Percentiles rank a stretch among this genome's conserved stretches.
phyloP scores from a whole-genome alignment of 2,113 vertebrate species.

The Istiophorus platypterus region DNA sequence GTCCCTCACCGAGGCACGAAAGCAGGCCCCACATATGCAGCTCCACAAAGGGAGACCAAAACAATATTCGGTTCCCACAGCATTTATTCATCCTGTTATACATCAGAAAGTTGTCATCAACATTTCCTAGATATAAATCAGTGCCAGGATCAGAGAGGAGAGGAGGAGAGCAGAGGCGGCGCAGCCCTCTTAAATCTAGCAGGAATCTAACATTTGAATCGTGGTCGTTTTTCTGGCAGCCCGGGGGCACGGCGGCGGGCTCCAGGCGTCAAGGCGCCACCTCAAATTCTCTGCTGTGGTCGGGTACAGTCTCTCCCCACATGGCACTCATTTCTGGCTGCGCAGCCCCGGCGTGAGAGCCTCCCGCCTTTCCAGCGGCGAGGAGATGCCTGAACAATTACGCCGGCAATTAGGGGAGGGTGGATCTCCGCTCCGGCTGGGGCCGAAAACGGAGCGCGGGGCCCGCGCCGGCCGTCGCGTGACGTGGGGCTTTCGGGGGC shows the following conservation, averaged over 20 bases:
- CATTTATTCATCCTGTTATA: constrained; percentile 77
- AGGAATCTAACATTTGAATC: constrained; percentile 88
- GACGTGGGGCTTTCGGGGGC: too few relatives aligned
- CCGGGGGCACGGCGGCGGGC: constrained; percentile 88
- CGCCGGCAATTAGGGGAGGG: constrained; percentile 81
- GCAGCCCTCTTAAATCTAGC: constrained; percentile 90
- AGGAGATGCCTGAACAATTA: constrained; percentile 87
- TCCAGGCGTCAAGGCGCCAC: constrained; percentile 94
- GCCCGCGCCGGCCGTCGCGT: constrained; percentile 56
- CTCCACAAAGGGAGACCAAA: constrained; percentile 66
- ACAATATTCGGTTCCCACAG: constrained; percentile 77
- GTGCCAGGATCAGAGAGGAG: constrained; percentile 76
- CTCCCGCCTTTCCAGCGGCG: constrained; percentile 86
- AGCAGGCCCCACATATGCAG: constrained; percentile 61
- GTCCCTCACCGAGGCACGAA: constrained; percentile 60
- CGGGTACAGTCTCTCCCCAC: constrained; percentile 88
- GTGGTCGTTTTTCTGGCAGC: constrained; percentile 91
- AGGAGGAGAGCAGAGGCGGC: constrained; percentile 57
- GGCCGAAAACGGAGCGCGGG: constrained; percentile 49
- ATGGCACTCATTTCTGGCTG: constrained; percentile 96
- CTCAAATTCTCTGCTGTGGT: constrained; percentile 94
- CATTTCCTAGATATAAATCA: constrained; percentile 77
- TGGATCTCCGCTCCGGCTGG: constrained; percentile 76
- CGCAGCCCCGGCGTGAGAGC: constrained; percentile 86
- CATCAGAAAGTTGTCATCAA: constrained; percentile 80